Evolutionary conservation across 2,888 invertebrate genomes (phyloP), one percentile per base, ranked within the genome.

Genomic region (Polydrusus pterygomalis): DNA sequence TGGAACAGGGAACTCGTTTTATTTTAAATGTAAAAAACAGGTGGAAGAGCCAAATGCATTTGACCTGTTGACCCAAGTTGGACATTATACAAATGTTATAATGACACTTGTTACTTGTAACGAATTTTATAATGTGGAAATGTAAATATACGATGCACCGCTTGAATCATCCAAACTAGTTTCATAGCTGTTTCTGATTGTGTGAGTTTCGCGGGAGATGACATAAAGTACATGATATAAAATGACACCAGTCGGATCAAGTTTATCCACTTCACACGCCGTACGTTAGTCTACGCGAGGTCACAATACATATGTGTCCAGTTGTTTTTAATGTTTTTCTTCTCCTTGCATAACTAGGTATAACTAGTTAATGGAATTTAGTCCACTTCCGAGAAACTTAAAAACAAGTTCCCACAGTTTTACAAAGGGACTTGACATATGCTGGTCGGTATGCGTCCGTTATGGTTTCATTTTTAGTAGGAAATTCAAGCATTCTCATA

Each of bases 251-350:
- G 78, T 78, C 80, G 77, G 81, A 84, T 85, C 85, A 80, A 81
- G 85, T 85, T 85, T 84, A 82, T 84, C 84, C 84, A 80, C 84
- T 85, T 83, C 81, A 81, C 76, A 45, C 58, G 80, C 38, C 58
- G 80, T 79, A 82, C 75, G 75, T 64, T 62, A 74, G 49, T 77
- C 34, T 74, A 63, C 60, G 45, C 79, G 82, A 82, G 82, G 82
- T 84, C 83, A 83, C 77, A 80, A 79, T 77, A 79, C 77, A 80
- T 75, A 74, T 70, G 72, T 79, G 72, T 81, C 79, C 78, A 78
- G 79, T 80, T 78, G 75, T 80, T 69, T 77, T 71, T 72, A 75
- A 64, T 77, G 75, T 64, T 64, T 81, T 80, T 78, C 79, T 81
- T 78, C 78, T 82, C 69, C 77, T 77, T 79, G 79, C 79, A 78